These are phyloP conservation scores for Chelidonichthys spinosus DNA, from an alignment of 2,797 vertebrate genomes.

Conservation along the genomic window DNA sequence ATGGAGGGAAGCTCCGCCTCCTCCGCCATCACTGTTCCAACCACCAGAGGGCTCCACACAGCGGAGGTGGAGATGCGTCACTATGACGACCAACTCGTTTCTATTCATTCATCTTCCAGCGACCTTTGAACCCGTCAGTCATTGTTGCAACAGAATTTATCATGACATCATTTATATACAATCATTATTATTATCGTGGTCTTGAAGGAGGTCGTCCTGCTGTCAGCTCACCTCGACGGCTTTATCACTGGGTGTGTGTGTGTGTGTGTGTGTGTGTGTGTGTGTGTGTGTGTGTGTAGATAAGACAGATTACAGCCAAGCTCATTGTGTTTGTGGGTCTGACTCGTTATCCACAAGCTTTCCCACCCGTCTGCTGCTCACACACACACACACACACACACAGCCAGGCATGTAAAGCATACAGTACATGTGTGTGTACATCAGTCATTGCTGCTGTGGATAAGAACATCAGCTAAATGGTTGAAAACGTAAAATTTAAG, in stretches of 20 bases:
- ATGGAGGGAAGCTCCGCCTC: too few relatives aligned
- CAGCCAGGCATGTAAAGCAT: slow-evolving; percentile 16
- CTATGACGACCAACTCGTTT: neutral
- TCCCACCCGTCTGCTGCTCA: slow-evolving; percentile 59
- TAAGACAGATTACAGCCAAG: slow-evolving; percentile 64
- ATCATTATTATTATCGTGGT: slow-evolving; percentile 6
- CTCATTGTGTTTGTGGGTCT: slow-evolving; percentile 69
- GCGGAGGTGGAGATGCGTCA: too few relatives aligned
- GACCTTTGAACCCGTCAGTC: neutral
- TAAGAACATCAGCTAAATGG: slow-evolving; percentile 68
- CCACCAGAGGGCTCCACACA: too few relatives aligned
- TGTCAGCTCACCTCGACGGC: slow-evolving; percentile 32
- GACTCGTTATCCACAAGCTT: slow-evolving; percentile 70
- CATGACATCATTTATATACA: slow-evolving; percentile 14
- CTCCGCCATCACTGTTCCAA: too few relatives aligned
- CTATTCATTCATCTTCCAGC: slow-evolving; percentile 3
- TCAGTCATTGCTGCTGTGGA: slow-evolving; percentile 66
- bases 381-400: slow-evolving; percentile 28
- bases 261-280: slow-evolving; percentile 34
- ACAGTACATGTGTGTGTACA: slow-evolving; percentile 39
- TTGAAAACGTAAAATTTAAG: slow-evolving; percentile 56
- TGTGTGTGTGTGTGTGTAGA: slow-evolving; percentile 39
- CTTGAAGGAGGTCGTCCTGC: slow-evolving; percentile 29
- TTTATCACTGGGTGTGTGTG: slow-evolving; percentile 21
- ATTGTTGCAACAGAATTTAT: neutral